Conservation (phyloP, 2,113 vertebrate genomes). For the Limnothrissa miodon region DNA sequence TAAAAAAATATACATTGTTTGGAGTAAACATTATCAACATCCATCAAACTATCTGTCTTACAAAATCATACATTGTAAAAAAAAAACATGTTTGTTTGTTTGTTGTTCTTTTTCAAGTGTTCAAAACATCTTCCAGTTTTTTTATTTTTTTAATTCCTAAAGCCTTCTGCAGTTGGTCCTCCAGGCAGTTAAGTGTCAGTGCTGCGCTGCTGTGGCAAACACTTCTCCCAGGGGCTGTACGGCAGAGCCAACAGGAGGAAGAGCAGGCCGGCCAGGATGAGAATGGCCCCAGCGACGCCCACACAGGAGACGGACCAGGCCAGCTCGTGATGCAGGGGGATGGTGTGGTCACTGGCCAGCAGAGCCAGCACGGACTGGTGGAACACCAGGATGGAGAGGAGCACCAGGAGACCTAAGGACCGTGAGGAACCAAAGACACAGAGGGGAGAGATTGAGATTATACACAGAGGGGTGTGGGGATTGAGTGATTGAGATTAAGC, state of each 20-base stretch:
- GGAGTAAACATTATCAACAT: slow-evolving; percentile 32
- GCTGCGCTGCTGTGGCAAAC: slow-evolving; percentile 65
- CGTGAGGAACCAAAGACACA: not conserved
- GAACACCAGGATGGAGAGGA: slow-evolving; percentile 79
- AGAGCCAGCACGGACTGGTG: slow-evolving; percentile 79
- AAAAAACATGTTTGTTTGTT: not conserved
- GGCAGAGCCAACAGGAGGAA: slow-evolving; percentile 79
- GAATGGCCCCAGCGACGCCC: slow-evolving; percentile 71
- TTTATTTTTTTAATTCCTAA: not conserved
- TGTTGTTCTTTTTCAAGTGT: not conserved
- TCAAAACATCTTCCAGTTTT: not conserved
- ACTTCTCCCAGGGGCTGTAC: slow-evolving; percentile 71
- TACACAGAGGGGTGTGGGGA: too few relatives aligned
- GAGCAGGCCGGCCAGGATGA: slow-evolving; percentile 74
- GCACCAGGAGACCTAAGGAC: slow-evolving; percentile 77
- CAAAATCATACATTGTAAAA: slow-evolving; percentile 18
- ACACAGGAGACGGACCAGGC: slow-evolving; percentile 85
- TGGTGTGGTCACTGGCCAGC: slow-evolving; percentile 67
- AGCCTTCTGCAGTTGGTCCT: not conserved
- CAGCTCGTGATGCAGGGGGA: slow-evolving; percentile 77
- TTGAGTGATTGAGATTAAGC: too few relatives aligned
- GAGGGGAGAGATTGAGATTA: not conserved
- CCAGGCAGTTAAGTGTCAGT: slow-evolving; percentile 60
- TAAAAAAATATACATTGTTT: slow-evolving; percentile 11
- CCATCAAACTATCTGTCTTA: slow-evolving; percentile 23